Percentiles rank a stretch among this genome's conserved stretches.
Evolutionary conservation across 2,888 invertebrate species (phyloP).

Genomic region (Sarcophaga variegata): DNA sequence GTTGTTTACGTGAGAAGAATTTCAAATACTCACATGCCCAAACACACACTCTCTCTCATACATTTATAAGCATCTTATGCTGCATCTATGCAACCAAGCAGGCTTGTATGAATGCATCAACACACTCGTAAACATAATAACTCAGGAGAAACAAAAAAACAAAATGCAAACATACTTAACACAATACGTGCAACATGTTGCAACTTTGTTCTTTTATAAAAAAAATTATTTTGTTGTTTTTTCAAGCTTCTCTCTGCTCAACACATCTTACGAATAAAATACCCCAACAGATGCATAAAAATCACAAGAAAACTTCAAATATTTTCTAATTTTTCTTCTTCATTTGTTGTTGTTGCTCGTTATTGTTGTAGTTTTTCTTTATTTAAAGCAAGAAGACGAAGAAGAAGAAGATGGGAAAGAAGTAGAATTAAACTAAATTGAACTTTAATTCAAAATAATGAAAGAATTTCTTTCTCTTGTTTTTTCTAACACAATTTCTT

Average conservation of each 20-base stretch:
- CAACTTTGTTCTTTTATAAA: slow-evolving; percentile 40
- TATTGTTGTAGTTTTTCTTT: background rate
- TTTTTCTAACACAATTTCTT: background rate
- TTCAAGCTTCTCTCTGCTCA: slow-evolving; percentile 25
- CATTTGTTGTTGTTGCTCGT: background rate
- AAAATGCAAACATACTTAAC: slow-evolving; percentile 15
- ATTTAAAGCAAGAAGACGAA: background rate
- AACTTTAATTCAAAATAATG: no score
- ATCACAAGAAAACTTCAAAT: slow-evolving; percentile 30
- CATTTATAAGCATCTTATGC: background rate
- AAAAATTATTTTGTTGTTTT: slow-evolving; percentile 4
- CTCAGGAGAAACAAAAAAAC: background rate
- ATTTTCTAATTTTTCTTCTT: slow-evolving; percentile 17
- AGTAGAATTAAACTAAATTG: no score
- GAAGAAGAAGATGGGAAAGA: no score
- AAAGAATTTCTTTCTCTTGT: no score
- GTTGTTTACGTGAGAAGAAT: slow-evolving; percentile 65
- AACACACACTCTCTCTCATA: background rate
- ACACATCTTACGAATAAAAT: slow-evolving; percentile 25
- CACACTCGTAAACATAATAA: slow-evolving; percentile 1
- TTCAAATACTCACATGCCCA: background rate
- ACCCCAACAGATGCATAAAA: slow-evolving; percentile 21
- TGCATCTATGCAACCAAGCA: background rate
- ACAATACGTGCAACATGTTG: slow-evolving; percentile 66
- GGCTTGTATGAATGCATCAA: background rate